Base-by-base conservation (phyloP, 2,888 invertebrate species). In the Metalampra italica region DNA sequence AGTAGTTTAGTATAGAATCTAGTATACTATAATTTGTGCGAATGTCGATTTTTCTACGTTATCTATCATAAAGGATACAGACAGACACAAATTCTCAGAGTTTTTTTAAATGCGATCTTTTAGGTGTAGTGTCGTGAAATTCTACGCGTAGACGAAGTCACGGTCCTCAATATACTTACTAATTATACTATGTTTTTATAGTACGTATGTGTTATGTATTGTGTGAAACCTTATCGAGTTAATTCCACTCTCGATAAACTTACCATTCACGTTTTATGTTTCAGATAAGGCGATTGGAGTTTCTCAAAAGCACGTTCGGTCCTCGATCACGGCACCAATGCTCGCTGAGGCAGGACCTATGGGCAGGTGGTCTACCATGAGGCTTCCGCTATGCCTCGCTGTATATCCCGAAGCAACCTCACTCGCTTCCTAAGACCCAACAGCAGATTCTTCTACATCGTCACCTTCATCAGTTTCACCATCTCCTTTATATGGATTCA, bases 401-500 rank as follows among this genome's bases (percentile, higher is more conserved):
- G 50, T 39, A 52, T 49, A 29, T 43, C 46, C 47, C 47, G 52
- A 55, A 57, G 55, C 37, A 49, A 50, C 49, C 59, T 56, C 48
- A 46, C 62, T 43, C 47, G 52, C 34, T 45, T 59, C 58, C 9
- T 75, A 50, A 75, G 60, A 45, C 55, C 66, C 40, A 62, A 67
- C n/a, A 51, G 65, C 8, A 70, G 73, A 45, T 64, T 70, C 46
- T 69, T 83, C 49, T 64, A 77, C 44, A 45, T 79, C 8, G 56
- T 81, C 38, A 66, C 66, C 44, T 71, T 66, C 46, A 56, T 71
- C 5, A 71, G 75, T 54, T 68, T 82, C 14, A 49, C 57, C 4
- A 44, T 74, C 14, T 75, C 72, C 9, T 46, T 82, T 2, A 49
- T 75, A 7, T 80, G 76, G 75, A 66, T 76, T 44, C 74, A 76